Evolutionary conservation across 2,797 vertebrate genomes (phyloP), one percentile per base, ranked within the genome.

Genomic region (Enteromius trimaculatus): DNA sequence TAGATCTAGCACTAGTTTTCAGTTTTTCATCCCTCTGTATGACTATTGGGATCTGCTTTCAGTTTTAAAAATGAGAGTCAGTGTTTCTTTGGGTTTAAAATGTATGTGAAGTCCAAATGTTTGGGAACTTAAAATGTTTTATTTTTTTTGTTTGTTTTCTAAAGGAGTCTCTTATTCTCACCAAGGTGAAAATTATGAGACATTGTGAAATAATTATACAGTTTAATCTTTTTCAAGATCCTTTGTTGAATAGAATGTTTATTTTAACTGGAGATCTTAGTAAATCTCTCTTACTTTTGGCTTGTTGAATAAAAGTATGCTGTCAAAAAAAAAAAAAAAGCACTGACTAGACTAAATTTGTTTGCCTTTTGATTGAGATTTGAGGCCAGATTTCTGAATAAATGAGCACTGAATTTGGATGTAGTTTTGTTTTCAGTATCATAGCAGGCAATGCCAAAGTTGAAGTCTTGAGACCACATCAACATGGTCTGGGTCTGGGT

Each of bases 401-500:
- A 39, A 68, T 51, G 26, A 44, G 68, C 68, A 9, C 6, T 9
- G 14, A 71, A 71, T 71, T 49, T 49, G 26, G 19, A 31, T 72
- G 4, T 2, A 7, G 21, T 53, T 75, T 75, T 37, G 11, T 37
- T 58, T 39, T 55, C 2, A 16, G 21, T 58, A 23, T 58, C 26
- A 39, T 76, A 4, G 9, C 16, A 26, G 11, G 58, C 23, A 26
- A 19, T 17, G 42, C n/a, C 14, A 76, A 53, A 42, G 53, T 76
- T 76, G 34, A 76, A 42, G 21, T 76, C 44, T 65, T 71, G 74
- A 77, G 84, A 85, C 74, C 75, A 82, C 74, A 85, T 82, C 65
- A 82, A 82, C 58, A 31, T 78, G 66, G 58, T 82, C 34, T 77
- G 60, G 64, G 76, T 77, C 79, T 81, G 84, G 84, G 84, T 82